Conservation (phyloP, 2,797 vertebrate species). For the Anguilla megastoma region DNA sequence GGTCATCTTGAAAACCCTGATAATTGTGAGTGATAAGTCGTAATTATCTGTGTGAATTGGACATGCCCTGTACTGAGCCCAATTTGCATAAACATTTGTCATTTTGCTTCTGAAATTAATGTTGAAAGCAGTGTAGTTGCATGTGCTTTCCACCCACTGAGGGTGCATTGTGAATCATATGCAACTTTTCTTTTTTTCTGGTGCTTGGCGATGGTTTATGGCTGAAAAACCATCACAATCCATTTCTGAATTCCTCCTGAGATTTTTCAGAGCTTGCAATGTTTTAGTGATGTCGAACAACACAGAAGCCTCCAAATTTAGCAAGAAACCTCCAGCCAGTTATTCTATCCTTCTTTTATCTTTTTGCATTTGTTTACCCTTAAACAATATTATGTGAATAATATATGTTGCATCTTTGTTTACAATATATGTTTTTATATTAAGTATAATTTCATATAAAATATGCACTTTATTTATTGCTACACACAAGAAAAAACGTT, state of each 20-base stretch:
- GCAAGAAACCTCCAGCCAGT: not conserved
- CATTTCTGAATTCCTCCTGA: not conserved
- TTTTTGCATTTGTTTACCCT: no score
- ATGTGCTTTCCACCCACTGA: no score
- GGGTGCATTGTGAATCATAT: no score
- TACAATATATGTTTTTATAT: not conserved
- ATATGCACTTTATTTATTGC: not conserved
- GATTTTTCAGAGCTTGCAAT: not conserved
- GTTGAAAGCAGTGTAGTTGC: no score
- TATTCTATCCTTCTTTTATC: not conserved
- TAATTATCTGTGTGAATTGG: no score
- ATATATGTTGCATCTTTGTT: not conserved
- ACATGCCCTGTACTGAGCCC: no score
- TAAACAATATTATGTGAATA: not conserved
- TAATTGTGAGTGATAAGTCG: no score
- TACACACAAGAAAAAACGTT: not conserved
- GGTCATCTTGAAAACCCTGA: no score
- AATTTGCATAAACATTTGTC: no score
- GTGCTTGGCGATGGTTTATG: not conserved
- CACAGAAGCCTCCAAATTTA: not conserved
- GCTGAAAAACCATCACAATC: not conserved
- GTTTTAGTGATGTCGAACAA: slow-evolving; percentile 2
- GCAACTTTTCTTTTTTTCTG: not conserved
- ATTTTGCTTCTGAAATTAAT: no score
- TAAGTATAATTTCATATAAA: not conserved